These are phyloP conservation scores for Drosophila pandora DNA, from an alignment of 1,140 invertebrate species.

Conservation along the genomic window DNA sequence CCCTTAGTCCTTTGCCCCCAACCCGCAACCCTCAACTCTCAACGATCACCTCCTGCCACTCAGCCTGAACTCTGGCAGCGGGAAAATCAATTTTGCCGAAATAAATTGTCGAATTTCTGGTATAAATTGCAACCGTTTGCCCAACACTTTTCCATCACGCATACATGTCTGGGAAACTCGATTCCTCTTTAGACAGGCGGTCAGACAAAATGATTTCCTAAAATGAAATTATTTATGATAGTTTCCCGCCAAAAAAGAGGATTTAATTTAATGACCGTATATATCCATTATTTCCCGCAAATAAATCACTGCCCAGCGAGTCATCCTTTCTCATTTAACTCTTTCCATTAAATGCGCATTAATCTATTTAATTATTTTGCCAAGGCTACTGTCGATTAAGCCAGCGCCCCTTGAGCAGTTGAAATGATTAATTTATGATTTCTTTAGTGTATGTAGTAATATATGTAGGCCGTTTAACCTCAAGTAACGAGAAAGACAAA, in stretches of 20 bases:
- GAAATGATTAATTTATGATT: not conserved
- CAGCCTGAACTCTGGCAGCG: slow-evolving; percentile 19
- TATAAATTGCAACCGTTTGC: slow-evolving; percentile 70
- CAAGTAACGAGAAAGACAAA: not conserved
- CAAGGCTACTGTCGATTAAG: slow-evolving; percentile 28
- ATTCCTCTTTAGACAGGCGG: slow-evolving; percentile 4
- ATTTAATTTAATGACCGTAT: slow-evolving; percentile 37
- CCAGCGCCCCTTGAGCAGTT: not conserved
- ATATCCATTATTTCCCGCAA: slow-evolving; percentile 21
- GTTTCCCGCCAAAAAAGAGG: not conserved
- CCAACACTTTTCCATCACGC: slow-evolving; percentile 38
- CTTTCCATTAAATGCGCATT: slow-evolving; percentile 25
- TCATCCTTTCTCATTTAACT: slow-evolving; percentile 52
- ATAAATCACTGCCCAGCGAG: slow-evolving; percentile 56
- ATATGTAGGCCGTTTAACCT: not conserved
- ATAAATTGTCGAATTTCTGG: slow-evolving; percentile 79
- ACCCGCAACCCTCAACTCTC: not conserved
- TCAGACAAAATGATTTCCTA: slow-evolving; percentile 39
- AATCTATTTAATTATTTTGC: slow-evolving; percentile 56
- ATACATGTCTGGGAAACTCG: not conserved
- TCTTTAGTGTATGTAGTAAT: too few relatives aligned
- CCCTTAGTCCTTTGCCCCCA: slow-evolving; percentile 2
- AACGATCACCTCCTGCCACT: slow-evolving; percentile 13
- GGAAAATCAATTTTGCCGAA: slow-evolving; percentile 72
- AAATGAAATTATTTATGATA: slow-evolving; percentile 46